Evolutionary conservation across 2,888 invertebrate species (phyloP), one percentile per base, ranked within the genome.

Genomic region (Cynaeus angustus): DNA sequence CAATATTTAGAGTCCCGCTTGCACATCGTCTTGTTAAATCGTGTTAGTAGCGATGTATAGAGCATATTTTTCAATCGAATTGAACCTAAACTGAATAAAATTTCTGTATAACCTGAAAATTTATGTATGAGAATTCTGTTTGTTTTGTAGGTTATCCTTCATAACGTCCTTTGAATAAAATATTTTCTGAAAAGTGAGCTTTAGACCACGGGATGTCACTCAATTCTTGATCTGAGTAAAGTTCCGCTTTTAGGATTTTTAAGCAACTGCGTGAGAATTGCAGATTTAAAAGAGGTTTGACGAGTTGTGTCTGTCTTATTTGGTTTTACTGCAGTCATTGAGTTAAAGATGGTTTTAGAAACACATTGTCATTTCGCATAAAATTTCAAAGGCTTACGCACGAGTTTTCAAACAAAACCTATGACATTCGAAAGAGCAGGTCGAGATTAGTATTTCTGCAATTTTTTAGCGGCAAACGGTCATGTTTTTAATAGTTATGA

Each of bases 151-250:
- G 38, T 66, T 70, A 66, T 70, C 70, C 66, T 53, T 66, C 48
- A 66, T 61, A 66, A 61, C 66, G 58, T 66, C 61, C 55, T 55
- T 14, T 70, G 70, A 66, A 70, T 70, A 70, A 70, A 61, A 66
- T 70, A 70, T 61, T 52, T 61, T 10, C 21, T 38, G 66, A 55
- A 43, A 66, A 61, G 70, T 61, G 61, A 48, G 70, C 61, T 58
- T 59, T 55, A 70, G 61, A 52, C 67, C 67, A 52, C 43, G 43
- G 43, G 48, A 66, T 56, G 68, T 41, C 66, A 69, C 65, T 58
- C 69, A 33, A 53, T 21, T 21, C 12, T 58, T 59, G 59, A 66
- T 70, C 46, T 53, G 48, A 66, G 61, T 28, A 58, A 38, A 69
- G 52, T 61, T 66, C 66, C 59, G 41, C 56, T 59, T 66, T 61